phyloP scores from a whole-genome alignment of 2,797 vertebrate species.

The Gymnoscopelus microlampas region DNA sequence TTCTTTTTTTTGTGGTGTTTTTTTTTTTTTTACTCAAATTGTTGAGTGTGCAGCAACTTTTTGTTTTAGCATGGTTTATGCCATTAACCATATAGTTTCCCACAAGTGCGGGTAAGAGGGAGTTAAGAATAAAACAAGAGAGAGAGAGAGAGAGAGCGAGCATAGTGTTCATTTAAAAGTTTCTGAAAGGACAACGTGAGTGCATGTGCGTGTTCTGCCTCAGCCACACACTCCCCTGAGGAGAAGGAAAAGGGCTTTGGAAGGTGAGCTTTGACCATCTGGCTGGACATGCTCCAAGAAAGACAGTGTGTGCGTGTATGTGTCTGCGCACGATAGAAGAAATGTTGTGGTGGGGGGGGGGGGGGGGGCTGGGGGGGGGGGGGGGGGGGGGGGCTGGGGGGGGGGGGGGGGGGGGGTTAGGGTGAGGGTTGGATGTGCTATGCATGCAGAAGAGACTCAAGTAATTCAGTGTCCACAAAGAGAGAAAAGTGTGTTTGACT shows the following conservation, averaged over 20 bases:
- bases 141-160: too few relatives aligned
- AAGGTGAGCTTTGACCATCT: conserved; percentile 56
- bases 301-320: background rate
- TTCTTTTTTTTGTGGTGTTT: too few relatives aligned
- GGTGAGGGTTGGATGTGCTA: conserved; percentile 11
- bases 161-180: too few relatives aligned
- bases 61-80: background rate
- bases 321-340: background rate
- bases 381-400: too few relatives aligned
- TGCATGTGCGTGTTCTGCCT: background rate
- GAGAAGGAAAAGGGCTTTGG: conserved; percentile 45
- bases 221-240: background rate
- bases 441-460: conserved; percentile 46
- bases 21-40: too few relatives aligned
- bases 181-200: background rate
- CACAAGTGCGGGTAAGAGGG: background rate
- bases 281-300: conserved; percentile 42
- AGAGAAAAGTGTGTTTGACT: conserved; percentile 43
- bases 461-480: conserved; percentile 44
- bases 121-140: background rate
- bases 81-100: background rate
- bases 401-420: too few relatives aligned
- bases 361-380: too few relatives aligned
- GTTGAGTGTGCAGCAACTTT: background rate
- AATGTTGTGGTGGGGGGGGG: background rate